Evolutionary conservation across 2,888 invertebrate genomes (phyloP), one percentile per base, ranked within the genome.

Genomic region (Geotrupes spiniger): DNA sequence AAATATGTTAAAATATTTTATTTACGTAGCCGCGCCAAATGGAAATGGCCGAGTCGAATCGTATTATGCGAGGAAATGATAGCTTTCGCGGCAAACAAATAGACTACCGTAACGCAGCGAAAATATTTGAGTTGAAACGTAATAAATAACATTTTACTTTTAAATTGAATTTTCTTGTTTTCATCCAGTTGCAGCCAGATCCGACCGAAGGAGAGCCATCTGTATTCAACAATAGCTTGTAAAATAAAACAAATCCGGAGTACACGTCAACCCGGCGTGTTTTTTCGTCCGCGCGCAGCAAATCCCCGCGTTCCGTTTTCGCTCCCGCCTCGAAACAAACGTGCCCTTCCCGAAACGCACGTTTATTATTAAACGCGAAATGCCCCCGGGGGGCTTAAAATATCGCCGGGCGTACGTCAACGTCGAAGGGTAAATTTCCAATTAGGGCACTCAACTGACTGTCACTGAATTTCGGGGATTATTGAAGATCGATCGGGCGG

Each of bases 151-250:
- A 10, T 33, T 33, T 33, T 15, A 15, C 33, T 12, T 33, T 33
- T 10, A 15, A 33, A 33, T 33, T 33, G 33, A 33, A 33, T 33
- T 14, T 33, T 33, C 14, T 33, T 33, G 33, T 33, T 33, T 33
- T 21, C 33, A 33, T 10, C 33, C 12, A 33, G 31, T 12, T 15
- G n/a, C 8, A 33, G 31, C 4, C 4, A 29, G 11, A 33, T 14
- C 9, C 12, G 33, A 33, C 12, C 11, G 33, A 33, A 15, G 14
- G 14, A 15, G 12, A 33, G 14, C 14, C n/a, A 33, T 33, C 33
- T 33, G 33, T 33, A 33, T 33, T 33, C 33, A 33, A 33, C 33
- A 33, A 33, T 33, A 15, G 33, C 33, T 33, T 15, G n/a, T 33
- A 10, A 10, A 33, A 33, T 33, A 33, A 33, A 33, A 33, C 33